Evolutionary conservation across 1,140 invertebrate species (phyloP).

Genomic region (Sitobion miscanthi): DNA sequence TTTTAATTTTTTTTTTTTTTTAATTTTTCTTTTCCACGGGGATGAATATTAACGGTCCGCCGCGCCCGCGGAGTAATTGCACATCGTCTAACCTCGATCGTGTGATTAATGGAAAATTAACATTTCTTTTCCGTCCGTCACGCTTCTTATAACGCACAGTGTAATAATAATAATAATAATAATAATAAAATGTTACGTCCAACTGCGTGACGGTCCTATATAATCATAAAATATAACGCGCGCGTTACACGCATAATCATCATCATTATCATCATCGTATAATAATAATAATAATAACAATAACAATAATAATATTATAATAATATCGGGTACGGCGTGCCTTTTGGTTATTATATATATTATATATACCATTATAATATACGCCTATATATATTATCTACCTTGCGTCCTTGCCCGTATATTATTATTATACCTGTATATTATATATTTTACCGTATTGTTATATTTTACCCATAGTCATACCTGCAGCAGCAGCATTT

Average conservation of each 20-base stretch:
- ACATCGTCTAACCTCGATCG: slow-evolving; percentile 17
- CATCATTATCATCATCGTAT: not conserved
- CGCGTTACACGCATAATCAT: slow-evolving; percentile 6
- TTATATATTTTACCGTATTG: not conserved
- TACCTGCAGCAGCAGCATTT: not conserved
- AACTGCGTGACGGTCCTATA: not conserved
- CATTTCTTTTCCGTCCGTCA: not conserved
- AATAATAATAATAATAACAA: slow-evolving; percentile 17
- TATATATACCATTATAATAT: not conserved
- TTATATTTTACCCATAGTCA: not conserved
- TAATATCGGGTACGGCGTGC: not conserved
- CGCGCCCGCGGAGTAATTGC: not conserved
- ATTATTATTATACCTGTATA: not conserved
- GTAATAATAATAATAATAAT: not conserved
- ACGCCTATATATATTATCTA: too few species aligned
- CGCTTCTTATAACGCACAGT: not conserved
- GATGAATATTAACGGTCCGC: not conserved
- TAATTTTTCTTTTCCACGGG: slow-evolving; percentile 1
- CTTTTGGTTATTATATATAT: slow-evolving; percentile 2
- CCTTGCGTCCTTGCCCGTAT: too few species aligned
- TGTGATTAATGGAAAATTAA: slow-evolving; percentile 42
- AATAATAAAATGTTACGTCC: not conserved
- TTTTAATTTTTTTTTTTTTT: not conserved
- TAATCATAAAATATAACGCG: not conserved
- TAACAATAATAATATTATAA: not conserved